phyloP scores from a whole-genome alignment of 2,888 invertebrate genomes.

The Zaprionus lineosus region DNA sequence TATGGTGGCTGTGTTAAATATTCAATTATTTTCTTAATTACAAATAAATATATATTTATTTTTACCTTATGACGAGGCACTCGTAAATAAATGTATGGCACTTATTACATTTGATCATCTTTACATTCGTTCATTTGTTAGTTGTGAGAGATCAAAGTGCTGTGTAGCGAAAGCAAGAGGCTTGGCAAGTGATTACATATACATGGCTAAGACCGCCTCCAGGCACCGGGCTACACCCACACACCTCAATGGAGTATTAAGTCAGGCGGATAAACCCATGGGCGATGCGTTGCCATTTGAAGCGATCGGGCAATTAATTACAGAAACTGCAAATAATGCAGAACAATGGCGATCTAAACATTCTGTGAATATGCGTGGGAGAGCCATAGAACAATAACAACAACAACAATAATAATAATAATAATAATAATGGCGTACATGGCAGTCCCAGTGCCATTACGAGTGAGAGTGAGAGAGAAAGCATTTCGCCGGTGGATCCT shows the following conservation, averaged over 20 bases:
- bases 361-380: conserved; percentile 13
- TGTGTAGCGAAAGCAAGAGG: conserved; percentile 23
- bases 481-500: conserved; percentile 55
- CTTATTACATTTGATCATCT: too few relatives aligned
- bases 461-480: conserved; percentile 17
- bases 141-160: neutral
- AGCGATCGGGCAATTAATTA: conserved; percentile 50
- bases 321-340: conserved; percentile 62
- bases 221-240: conserved; percentile 21
- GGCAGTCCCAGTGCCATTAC: too few relatives aligned
- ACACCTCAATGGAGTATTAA: neutral
- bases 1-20: too few relatives aligned
- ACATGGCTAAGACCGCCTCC: conserved; percentile 24
- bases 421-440: conserved; percentile 22
- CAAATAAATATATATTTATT: too few relatives aligned
- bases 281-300: conserved; percentile 33
- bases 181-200: conserved; percentile 31
- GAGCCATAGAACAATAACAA: conserved; percentile 30
- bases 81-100: too few relatives aligned
- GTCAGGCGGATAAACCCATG: conserved; percentile 29
- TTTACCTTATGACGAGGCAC: too few relatives aligned
- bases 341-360: conserved; percentile 46
- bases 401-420: too few relatives aligned
- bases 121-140: too few relatives aligned
- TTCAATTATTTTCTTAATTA: too few relatives aligned